A percentile compares a stretch with the other conserved stretches of the same genome.
phyloP scores from a whole-genome alignment of 2,113 vertebrate species.

The Scolopax mira region DNA sequence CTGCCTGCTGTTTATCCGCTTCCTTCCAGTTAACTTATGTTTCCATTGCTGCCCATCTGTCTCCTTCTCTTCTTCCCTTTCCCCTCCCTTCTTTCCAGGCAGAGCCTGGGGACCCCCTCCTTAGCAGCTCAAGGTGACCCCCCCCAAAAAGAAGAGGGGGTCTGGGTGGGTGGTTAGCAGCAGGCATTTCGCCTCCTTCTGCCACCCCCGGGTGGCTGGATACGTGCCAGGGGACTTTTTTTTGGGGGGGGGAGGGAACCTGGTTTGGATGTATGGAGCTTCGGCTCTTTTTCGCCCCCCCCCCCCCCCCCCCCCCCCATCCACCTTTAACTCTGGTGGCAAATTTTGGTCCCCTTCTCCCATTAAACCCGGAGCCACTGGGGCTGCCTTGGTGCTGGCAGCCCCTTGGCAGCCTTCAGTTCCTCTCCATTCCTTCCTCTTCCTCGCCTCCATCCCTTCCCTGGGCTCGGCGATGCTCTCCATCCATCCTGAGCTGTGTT shows the following conservation, averaged over 20 bases:
- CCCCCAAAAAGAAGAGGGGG: too few relatives aligned
- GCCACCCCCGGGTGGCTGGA: accelerated
- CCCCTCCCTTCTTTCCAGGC: background rate
- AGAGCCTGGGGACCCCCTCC: accelerated
- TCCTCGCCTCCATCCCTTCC: background rate
- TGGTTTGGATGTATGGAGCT: background rate
- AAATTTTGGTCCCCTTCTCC: background rate
- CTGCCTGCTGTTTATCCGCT: constrained; percentile 81
- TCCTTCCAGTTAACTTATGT: constrained; percentile 82
- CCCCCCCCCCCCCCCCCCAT: background rate
- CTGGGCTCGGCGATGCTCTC: background rate
- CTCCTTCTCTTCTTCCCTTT: background rate
- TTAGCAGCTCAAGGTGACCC: background rate
- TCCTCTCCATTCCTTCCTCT: background rate
- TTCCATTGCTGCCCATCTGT: constrained; percentile 78
- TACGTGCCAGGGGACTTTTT: accelerated
- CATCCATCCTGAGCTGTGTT: background rate
- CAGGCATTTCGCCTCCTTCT: background rate
- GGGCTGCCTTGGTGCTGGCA: background rate
- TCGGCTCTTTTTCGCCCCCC: background rate
- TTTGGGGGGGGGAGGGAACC: background rate
- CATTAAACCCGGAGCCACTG: background rate
- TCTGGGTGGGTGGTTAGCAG: background rate
- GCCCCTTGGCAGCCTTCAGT: background rate
- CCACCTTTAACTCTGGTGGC: accelerated